Evolutionary conservation across 1,140 invertebrate species (phyloP), one percentile per base, ranked within the genome.

Genomic region (Pseudomyrmex flavicornis): DNA sequence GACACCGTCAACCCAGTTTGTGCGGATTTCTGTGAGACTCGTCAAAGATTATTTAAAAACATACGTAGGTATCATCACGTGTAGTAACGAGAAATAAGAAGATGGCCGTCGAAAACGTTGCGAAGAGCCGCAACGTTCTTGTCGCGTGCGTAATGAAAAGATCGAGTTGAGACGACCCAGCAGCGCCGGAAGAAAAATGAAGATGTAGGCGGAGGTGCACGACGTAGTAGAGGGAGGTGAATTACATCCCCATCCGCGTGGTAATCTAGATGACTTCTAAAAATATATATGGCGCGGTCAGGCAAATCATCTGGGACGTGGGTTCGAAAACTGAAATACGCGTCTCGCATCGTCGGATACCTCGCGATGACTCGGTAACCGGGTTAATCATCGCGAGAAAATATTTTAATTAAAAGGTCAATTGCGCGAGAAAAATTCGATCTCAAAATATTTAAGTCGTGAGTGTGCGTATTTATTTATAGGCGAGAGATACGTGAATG

Each of bases 221-320:
- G 9, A 44, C n/a, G 59, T 1, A 7, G 54, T 15, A 54, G 15
- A 58, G 35, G 62, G 83, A 48, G 63, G 20, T 76, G 22, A 61
- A 74, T 65, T 82, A 76, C 65, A 76, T 75, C 72, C 72, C n/a
- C 66, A 76, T 83, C 20, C 59, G 62, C 84, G 85, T 84, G 84
- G 85, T 90, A 92, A 92, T 93, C 87, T 93, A 92, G 89, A 92
- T 90, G 89, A 68, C 88, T 91, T 90, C 92, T 93, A 94, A 93
- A 92, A 93, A 93, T 94, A 94, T 79, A 73, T 90, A 82, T 90
- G 90, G 89, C 90, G 88, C 90, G 91, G 90, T 88, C 90, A 85
- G 90, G 88, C 90, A 79, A 92, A 93, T 93, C 90, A 93, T 92
- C 88, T 88, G 89, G 90, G 91, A 91, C 91, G 88, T 89, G 90